Conservation (phyloP, 2,113 vertebrate genomes). For the Rallus limicola region DNA sequence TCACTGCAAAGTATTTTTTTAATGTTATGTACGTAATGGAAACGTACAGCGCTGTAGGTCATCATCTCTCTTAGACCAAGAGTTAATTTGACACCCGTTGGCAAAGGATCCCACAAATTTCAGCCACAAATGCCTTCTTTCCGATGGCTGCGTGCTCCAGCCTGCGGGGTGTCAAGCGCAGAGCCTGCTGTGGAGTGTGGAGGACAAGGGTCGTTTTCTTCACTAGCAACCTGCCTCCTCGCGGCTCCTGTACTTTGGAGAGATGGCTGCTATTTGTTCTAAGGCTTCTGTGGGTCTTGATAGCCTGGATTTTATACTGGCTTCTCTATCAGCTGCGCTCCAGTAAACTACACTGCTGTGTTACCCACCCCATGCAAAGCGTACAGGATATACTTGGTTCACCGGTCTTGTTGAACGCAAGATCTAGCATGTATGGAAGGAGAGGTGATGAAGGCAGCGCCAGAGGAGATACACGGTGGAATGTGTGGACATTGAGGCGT, state of each 20-base stretch:
- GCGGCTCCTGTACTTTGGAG: accelerated
- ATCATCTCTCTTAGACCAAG: not conserved
- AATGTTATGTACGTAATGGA: not conserved
- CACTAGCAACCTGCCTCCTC: not conserved
- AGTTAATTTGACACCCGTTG: not conserved
- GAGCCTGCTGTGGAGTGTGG: not conserved
- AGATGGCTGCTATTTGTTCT: not conserved
- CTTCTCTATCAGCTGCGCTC: not conserved
- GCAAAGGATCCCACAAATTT: not conserved
- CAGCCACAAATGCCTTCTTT: not conserved
- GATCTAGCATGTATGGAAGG: not conserved
- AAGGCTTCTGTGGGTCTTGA: not conserved
- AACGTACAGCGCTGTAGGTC: not conserved
- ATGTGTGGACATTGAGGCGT: not conserved
- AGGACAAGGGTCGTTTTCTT: not conserved
- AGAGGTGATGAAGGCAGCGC: not conserved
- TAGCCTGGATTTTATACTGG: not conserved
- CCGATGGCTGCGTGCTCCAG: not conserved
- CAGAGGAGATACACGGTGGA: not conserved
- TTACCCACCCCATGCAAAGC: accelerated
- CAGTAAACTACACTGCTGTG: not conserved
- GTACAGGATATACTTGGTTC: not conserved
- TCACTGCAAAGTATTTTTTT: not conserved
- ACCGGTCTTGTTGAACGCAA: not conserved
- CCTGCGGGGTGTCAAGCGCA: not conserved